phyloP scores from a whole-genome alignment of 2,113 vertebrate species.

The Leptobrachium ailaonicum region DNA sequence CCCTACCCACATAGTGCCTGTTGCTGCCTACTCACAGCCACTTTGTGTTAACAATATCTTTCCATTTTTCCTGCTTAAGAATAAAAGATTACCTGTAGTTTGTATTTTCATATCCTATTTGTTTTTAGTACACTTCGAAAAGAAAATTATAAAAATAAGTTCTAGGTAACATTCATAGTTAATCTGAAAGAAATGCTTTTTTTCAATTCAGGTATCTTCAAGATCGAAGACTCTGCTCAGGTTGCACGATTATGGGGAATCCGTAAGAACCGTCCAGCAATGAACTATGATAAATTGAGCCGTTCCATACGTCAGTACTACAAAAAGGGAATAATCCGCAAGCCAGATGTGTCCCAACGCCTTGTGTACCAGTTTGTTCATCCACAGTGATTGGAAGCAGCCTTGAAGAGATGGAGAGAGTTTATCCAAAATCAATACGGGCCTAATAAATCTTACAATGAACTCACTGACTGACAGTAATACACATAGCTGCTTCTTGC shows the following conservation, averaged over 20 bases:
- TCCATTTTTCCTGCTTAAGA: no score
- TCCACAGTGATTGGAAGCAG: constrained; percentile 73
- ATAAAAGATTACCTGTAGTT: no score
- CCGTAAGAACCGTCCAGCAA: constrained; percentile 93
- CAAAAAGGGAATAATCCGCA: constrained; percentile 98
- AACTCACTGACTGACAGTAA: not conserved
- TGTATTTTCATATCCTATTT: no score
- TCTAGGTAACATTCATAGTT: no score
- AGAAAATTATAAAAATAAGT: no score
- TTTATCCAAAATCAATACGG: no score
- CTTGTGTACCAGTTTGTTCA: constrained; percentile 98
- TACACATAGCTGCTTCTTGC: not conserved
- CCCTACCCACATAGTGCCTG: no score
- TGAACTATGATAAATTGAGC: constrained; percentile 99
- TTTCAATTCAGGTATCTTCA: constrained; percentile 84
- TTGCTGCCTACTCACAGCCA: no score
- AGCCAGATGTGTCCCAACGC: constrained; percentile 94
- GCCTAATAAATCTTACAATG: not conserved
- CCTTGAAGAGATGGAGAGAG: no score
- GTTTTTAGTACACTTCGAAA: no score
- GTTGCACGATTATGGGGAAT: constrained; percentile 95
- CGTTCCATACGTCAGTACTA: constrained; percentile 99
- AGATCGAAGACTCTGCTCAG: constrained; percentile 95
- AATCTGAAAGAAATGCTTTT: not conserved
- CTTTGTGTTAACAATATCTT: no score